Percentiles rank a stretch among this genome's conserved stretches.
Conservation (phyloP, 2,888 invertebrate species). For the Drosophila flavopinicola region DNA sequence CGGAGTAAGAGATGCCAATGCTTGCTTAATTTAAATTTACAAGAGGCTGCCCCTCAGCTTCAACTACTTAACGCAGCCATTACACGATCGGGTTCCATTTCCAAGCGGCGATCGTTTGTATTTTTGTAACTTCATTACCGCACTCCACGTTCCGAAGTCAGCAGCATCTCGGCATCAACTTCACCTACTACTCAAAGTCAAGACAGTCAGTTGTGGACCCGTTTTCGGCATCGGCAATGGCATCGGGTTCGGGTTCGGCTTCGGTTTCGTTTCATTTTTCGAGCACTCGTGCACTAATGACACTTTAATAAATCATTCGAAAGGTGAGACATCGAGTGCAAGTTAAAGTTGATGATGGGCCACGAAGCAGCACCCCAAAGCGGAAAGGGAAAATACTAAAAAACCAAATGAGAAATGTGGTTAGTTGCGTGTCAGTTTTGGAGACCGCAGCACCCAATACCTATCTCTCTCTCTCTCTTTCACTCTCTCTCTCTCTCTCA, state of each 20-base stretch:
- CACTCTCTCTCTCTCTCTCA: slow-evolving; percentile 35
- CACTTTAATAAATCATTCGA: slow-evolving; percentile 83
- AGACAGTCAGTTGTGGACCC: slow-evolving; percentile 41
- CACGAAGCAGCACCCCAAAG: slow-evolving; percentile 54
- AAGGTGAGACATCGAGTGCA: slow-evolving; percentile 83
- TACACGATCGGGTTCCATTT: slow-evolving; percentile 71
- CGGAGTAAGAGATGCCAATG: slow-evolving; percentile 23
- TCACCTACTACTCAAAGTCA: slow-evolving; percentile 62
- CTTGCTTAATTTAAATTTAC: slow-evolving; percentile 78
- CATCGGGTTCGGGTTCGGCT: slow-evolving; percentile 22
- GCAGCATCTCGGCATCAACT: slow-evolving; percentile 28
- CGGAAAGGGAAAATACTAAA: slow-evolving; percentile 21
- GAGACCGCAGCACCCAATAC: slow-evolving; percentile 40
- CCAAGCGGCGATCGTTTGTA: slow-evolving; percentile 58
- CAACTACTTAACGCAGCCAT: slow-evolving; percentile 81
- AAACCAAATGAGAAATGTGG: slow-evolving; percentile 73
- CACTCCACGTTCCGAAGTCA: slow-evolving; percentile 55
- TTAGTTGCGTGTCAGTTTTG: slow-evolving; percentile 35
- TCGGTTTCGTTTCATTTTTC: slow-evolving; percentile 79
- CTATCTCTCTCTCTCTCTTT: slow-evolving; percentile 35
- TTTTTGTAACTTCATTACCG: slow-evolving; percentile 78
- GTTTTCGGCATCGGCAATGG: no score
- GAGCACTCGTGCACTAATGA: slow-evolving; percentile 81
- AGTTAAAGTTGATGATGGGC: slow-evolving; percentile 75
- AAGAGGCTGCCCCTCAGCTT: slow-evolving; percentile 59